Percentiles rank a stretch among this genome's conserved stretches.
These are phyloP conservation scores for Lutraria lutraria DNA, from an alignment of 2,888 invertebrate species.

Conservation along the genomic window DNA sequence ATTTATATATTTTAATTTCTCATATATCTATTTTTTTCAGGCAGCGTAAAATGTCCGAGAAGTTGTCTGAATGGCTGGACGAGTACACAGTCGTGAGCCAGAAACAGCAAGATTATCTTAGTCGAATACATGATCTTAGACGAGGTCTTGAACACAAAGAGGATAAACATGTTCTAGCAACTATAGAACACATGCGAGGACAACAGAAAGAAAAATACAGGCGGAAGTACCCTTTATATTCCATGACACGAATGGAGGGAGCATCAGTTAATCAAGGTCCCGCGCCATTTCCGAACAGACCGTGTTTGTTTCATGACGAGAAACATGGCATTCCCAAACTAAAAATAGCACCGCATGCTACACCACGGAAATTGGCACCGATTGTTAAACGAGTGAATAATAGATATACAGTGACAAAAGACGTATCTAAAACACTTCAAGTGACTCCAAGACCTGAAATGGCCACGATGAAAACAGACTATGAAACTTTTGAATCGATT, in stretches of 20 bases:
- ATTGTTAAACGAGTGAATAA: conserved; percentile 66
- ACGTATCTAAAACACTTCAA: not conserved
- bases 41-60: conserved; percentile 66
- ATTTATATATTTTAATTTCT: too few relatives aligned
- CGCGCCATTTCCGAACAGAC: conserved; percentile 70
- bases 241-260: conserved; percentile 65
- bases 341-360: conserved; percentile 62
- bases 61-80: conserved; percentile 75
- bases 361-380: conserved; percentile 73
- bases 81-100: conserved; percentile 75
- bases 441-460: conserved; percentile 64
- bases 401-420: conserved; percentile 37
- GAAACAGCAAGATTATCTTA: conserved; percentile 74
- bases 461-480: conserved; percentile 75
- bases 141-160: conserved; percentile 69
- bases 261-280: conserved; percentile 63
- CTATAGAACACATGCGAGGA: conserved; percentile 67
- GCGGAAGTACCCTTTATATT: conserved; percentile 64
- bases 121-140: conserved; percentile 72
- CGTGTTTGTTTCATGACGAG: conserved; percentile 65
- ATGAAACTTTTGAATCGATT: conserved; percentile 78
- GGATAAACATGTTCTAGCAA: conserved; percentile 66
- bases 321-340: conserved; percentile 46
- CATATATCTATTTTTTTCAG: conserved; percentile 47
- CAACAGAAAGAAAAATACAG: conserved; percentile 48